A percentile compares a stretch with the other conserved stretches of the same genome.
phyloP scores from a whole-genome alignment of 2,797 vertebrate species.

The Spatula clypeata region DNA sequence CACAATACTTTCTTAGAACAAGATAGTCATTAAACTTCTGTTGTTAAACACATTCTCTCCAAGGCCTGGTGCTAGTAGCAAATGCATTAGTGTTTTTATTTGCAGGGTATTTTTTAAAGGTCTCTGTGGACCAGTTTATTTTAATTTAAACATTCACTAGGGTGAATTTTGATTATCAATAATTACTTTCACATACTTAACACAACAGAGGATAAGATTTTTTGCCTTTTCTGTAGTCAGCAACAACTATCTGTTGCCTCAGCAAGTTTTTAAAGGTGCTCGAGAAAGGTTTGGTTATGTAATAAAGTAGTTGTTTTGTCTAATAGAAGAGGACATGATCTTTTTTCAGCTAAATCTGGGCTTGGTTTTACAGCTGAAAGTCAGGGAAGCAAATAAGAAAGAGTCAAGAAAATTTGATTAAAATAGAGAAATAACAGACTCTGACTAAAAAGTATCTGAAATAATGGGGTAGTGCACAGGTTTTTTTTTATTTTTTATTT shows the following conservation, averaged over 20 bases:
- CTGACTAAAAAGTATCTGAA: neutral
- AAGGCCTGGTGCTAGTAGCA: conserved; percentile 13
- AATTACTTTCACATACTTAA: conserved; percentile 28
- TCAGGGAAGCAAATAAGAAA: neutral
- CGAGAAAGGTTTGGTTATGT: neutral
- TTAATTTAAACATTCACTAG: neutral
- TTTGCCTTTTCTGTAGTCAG: neutral
- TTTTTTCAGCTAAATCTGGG: neutral
- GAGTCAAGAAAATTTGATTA: neutral
- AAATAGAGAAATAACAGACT: neutral
- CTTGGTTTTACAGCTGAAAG: too few relatives aligned
- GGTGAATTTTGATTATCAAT: conserved; percentile 45
- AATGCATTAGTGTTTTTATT: conserved; percentile 39
- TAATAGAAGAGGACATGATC: neutral
- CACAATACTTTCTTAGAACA: conserved; percentile 44
- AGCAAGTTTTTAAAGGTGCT: neutral
- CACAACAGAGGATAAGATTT: neutral
- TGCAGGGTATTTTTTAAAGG: conserved; percentile 43
- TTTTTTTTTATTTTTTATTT: neutral
- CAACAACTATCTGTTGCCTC: neutral
- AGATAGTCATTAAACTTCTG: conserved; percentile 49
- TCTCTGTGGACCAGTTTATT: conserved; percentile 41
- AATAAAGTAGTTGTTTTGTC: neutral
- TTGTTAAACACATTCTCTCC: conserved; percentile 21
- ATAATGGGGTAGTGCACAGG: fast-evolving